Base-by-base conservation (phyloP, 2,888 invertebrate species). In the Lepidonotus clava region DNA sequence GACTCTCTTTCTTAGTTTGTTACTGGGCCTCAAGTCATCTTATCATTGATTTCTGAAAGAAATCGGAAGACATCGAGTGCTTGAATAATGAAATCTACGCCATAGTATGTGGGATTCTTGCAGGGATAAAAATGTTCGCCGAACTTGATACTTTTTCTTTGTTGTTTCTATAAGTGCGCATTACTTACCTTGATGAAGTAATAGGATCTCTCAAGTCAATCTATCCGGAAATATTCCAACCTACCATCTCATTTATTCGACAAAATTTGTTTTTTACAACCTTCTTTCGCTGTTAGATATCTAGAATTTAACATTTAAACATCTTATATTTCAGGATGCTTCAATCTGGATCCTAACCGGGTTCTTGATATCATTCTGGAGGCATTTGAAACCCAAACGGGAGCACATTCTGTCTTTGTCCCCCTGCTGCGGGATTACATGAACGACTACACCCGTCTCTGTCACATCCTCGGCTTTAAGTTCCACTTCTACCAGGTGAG, bases 331-430 rank as follows among this genome's bases (percentile, higher is more conserved):
- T 18, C 90, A 94, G 99, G 99, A 92, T 99, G 98, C 94, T 99
- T 99, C 94, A 99, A 99, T 95, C 96, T 99, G 93, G 99, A 99
- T 95, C 99, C 99, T 4, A 99, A 99, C 94, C 96, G 99, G 92
- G 98, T 99, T 21, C 95, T 99, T 89, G 99, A 99, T 93, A 96
- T 99, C 89, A 97, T 99, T 90, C 95, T 99, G 91, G 99, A 99
- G 94, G 97, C 98, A 40, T 99, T 99, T 95, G 99, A 99, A 94
- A 94, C 92, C 95, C 92, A 93, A 53, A 93, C 94, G 6, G 97
- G 93, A 24, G 91, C 93, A 36, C 91, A 93, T 91, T 95, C 96
- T 84, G 95, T 98, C 91, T 99, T 98, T 94, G 96, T 98, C 92
- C 97, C 97, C 0, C 95, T 99, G 84, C 95, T 98, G 86, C 96